A percentile compares a stretch with the other conserved stretches of the same genome.
These are phyloP conservation scores for Trachurus trachurus DNA, from an alignment of 2,797 vertebrate genomes.

Conservation along the genomic window DNA sequence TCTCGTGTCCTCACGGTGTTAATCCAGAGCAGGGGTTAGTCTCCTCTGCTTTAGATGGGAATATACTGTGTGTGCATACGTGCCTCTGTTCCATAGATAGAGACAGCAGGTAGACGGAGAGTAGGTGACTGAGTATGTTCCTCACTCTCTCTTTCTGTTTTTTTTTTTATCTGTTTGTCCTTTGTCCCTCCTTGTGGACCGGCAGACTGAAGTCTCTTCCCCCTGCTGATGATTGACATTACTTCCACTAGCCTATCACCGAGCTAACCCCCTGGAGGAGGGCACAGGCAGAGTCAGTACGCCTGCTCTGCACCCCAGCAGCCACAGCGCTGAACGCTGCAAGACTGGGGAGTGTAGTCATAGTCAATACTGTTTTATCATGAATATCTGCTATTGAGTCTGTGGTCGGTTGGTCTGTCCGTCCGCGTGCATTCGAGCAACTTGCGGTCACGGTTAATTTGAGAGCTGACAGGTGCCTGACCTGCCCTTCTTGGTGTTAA, in stretches of 20 bases:
- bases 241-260: constrained; percentile 18
- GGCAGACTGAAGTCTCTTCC: constrained; percentile 22
- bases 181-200: constrained; percentile 6
- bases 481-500: constrained; percentile 55
- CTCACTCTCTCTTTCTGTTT: not conserved
- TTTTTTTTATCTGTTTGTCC: constrained; percentile 13
- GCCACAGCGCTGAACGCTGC: constrained; percentile 7
- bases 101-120: not conserved
- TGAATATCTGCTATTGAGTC: constrained; percentile 25
- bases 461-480: constrained; percentile 56
- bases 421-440: constrained; percentile 9
- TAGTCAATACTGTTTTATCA: constrained; percentile 32
- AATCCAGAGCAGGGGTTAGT: constrained; percentile 63
- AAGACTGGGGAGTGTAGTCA: not conserved
- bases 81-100: constrained; percentile 16
- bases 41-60: constrained; percentile 37
- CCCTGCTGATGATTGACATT: constrained; percentile 37
- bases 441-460: constrained; percentile 47
- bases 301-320: constrained; percentile 23
- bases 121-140: not conserved
- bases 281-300: constrained; percentile 19
- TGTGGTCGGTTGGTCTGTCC: constrained; percentile 7
- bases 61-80: constrained; percentile 31
- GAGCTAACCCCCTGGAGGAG: constrained; percentile 26
- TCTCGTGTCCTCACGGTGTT: constrained; percentile 74